A percentile compares a stretch with the other conserved stretches of the same genome.
These are phyloP conservation scores for Aethes cnicana DNA, from an alignment of 2,888 invertebrate genomes.

Conservation along the genomic window DNA sequence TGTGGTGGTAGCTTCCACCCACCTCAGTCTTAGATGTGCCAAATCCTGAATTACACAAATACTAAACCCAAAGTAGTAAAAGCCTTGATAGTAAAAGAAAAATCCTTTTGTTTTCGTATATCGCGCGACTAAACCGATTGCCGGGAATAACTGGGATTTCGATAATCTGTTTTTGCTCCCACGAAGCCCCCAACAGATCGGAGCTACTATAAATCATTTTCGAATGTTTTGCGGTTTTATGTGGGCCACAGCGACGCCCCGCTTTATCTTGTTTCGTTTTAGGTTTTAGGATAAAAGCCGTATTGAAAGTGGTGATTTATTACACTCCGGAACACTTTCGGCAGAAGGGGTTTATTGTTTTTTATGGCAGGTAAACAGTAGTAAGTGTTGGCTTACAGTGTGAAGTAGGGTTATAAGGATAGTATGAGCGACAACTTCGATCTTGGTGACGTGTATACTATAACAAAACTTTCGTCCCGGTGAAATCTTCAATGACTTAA, in stretches of 20 bases:
- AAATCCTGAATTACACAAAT: no score
- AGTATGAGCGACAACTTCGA: background rate
- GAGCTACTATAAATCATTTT: slow-evolving; percentile 73
- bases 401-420: background rate
- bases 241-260: slow-evolving; percentile 59
- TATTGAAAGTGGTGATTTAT: slow-evolving; percentile 51
- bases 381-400: slow-evolving; percentile 1
- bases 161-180: slow-evolving; percentile 75
- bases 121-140: slow-evolving; percentile 56
- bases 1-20: no score
- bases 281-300: slow-evolving; percentile 48
- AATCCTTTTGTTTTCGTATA: slow-evolving; percentile 40
- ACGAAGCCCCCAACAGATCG: slow-evolving; percentile 68
- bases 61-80: no score
- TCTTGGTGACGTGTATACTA: background rate
- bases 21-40: no score
- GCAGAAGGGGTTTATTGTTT: slow-evolving; percentile 16
- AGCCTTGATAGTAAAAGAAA: background rate
- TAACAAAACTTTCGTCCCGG: no score
- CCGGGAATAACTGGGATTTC: slow-evolving; percentile 65
- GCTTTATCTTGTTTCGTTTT: slow-evolving; percentile 71
- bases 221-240: slow-evolving; percentile 73
- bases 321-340: slow-evolving; percentile 11
- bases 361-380: slow-evolving; percentile 12
- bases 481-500: no score